Evolutionary conservation across 2,888 invertebrate species (phyloP).

Genomic region (Hirtodrosophila histrioides): DNA sequence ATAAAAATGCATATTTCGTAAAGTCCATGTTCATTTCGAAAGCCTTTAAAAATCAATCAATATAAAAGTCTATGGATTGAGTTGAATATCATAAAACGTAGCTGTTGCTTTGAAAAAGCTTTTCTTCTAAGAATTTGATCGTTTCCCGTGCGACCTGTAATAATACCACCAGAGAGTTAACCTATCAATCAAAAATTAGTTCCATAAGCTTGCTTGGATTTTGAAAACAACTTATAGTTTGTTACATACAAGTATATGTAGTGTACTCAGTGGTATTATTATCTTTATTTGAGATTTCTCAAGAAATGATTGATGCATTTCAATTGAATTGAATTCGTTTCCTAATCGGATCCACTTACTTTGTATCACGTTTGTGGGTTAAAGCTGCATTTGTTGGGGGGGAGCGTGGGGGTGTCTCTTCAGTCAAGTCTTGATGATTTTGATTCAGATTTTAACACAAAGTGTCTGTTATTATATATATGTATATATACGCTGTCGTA

Average conservation of each 20-base stretch:
- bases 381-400: slow-evolving; percentile 23
- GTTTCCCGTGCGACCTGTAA: not conserved
- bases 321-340: slow-evolving; percentile 40
- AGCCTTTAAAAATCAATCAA: no score
- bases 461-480: no score
- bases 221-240: slow-evolving; percentile 3
- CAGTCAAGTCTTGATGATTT: slow-evolving; percentile 40
- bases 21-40: no score
- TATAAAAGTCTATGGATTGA: not conserved
- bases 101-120: not conserved
- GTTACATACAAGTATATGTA: no score
- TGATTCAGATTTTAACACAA: not conserved
- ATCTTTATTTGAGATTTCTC: slow-evolving; percentile 31
- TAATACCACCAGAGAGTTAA: not conserved
- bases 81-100: slow-evolving; percentile 4
- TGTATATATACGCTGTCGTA: no score
- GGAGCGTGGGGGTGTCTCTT: slow-evolving; percentile 24
- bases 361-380: slow-evolving; percentile 59
- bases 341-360: slow-evolving; percentile 64
- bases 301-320: slow-evolving; percentile 63
- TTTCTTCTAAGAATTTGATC: slow-evolving; percentile 2
- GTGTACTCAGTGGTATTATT: slow-evolving; percentile 9
- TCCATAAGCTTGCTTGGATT: slow-evolving; percentile 63
- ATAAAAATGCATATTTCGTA: no score
- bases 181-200: slow-evolving; percentile 73